Evolutionary conservation across 2,888 invertebrate species (phyloP).

Genomic region (Yponomeuta evonymella): DNA sequence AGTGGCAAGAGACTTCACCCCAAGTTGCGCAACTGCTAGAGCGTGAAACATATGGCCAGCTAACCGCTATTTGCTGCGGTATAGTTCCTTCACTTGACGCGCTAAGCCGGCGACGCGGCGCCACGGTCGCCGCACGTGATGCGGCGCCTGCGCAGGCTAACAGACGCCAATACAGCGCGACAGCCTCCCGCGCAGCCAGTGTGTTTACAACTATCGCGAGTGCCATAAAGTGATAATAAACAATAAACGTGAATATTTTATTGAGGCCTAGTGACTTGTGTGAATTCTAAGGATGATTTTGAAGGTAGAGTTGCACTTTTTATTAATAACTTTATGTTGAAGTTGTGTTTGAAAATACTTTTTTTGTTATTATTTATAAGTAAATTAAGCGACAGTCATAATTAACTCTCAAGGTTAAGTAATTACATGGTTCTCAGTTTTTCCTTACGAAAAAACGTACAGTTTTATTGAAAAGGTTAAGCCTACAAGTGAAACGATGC

Average conservation of each 20-base stretch:
- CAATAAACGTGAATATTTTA: slow-evolving; percentile 3
- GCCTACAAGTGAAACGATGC: not conserved
- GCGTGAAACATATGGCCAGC: slow-evolving; percentile 46
- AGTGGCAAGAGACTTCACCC: not conserved
- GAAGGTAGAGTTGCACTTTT: not conserved
- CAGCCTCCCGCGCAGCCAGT: slow-evolving; percentile 62
- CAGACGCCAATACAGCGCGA: slow-evolving; percentile 63
- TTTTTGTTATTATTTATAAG: slow-evolving; percentile 25
- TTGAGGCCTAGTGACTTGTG: not conserved
- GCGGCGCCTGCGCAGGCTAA: slow-evolving; percentile 59
- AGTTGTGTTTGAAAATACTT: slow-evolving; percentile 28
- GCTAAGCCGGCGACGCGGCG: slow-evolving; percentile 49
- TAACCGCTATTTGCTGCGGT: slow-evolving; percentile 23
- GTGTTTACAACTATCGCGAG: slow-evolving; percentile 41
- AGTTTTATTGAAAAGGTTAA: no score
- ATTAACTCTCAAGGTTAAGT: not conserved
- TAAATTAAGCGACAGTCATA: not conserved
- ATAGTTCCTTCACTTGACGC: slow-evolving; percentile 52
- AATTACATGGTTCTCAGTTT: slow-evolving; percentile 9
- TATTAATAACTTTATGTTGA: not conserved
- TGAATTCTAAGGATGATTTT: not conserved
- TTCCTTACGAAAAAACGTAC: not conserved
- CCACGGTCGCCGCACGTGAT: slow-evolving; percentile 62
- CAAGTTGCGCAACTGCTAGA: slow-evolving; percentile 32
- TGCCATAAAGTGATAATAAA: slow-evolving; percentile 30